Evolutionary conservation across 2,113 vertebrate genomes (phyloP), one percentile per base, ranked within the genome.

Genomic region (Trichomycterus rosablanca): DNA sequence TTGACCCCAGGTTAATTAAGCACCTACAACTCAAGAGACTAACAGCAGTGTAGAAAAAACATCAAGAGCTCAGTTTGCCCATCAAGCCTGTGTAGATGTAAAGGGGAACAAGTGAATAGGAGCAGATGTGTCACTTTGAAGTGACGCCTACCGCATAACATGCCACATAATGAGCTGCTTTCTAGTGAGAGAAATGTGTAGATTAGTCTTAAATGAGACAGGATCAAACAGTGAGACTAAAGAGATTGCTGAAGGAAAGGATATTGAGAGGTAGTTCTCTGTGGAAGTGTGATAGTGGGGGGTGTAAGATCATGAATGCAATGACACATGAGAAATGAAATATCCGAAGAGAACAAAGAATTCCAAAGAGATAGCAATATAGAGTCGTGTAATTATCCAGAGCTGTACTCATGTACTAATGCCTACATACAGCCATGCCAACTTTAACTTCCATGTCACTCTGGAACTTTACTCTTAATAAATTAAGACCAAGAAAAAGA

Each of bases 81-180:
- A 43, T n/a, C 2, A 3, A 18, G 26, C 23, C 19, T 26, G 24
- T n/a, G 26, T 46, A 74, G 44, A 60, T 18, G 14, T 39, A 15
- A 26, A 4, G 30, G 24, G 30, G 32, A 37, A 52, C 20, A 28
- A 46, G 53, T 59, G 32, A 18, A 19, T 3, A 8, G 34, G 56
- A 52, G 53, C 42, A 63, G 45, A 39, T 16, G 14, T 32, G 46
- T 35, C 15, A 35, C 71, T 73, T 75, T 78, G 71, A 75, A 66
- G 56, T 67, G 63, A 48, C 32, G 57, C 55, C 42, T 44, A 46
- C 48, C 49, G 52, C 19, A 54, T 57, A 26, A 49, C 7, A 24
- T 59, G 45, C 26, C 1, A 28, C 18, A 61, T 76, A 73, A 69
- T 58, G 60, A 71, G 40, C 55, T 30, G 45, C 60, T 69, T 66